A percentile compares a stretch with the other conserved stretches of the same genome.
Evolutionary conservation across 2,113 vertebrate species (phyloP).

Genomic region (Tragelaphus buxtoni): DNA sequence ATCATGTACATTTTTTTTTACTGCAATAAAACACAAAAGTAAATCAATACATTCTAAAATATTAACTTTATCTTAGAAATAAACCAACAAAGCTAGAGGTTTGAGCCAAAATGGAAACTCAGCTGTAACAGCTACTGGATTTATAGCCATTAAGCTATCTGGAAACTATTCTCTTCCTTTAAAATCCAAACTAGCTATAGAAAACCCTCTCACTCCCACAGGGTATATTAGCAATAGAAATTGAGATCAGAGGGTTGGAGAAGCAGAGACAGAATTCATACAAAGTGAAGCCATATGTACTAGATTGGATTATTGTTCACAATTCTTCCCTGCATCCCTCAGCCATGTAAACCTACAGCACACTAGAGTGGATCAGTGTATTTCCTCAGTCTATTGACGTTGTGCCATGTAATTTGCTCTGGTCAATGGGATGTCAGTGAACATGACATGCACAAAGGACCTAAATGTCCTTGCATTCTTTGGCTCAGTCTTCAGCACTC

Average conservation of each 20-base stretch:
- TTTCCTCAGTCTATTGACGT: background rate
- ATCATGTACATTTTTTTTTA: background rate
- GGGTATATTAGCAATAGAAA: conserved; percentile 26
- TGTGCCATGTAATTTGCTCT: background rate
- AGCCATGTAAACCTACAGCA: background rate
- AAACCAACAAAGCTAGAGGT: background rate
- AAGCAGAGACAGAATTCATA: background rate
- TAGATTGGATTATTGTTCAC: background rate
- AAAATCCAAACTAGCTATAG: conserved; percentile 5
- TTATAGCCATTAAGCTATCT: background rate
- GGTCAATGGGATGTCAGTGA: background rate
- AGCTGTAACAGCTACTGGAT: background rate
- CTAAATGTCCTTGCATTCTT: background rate
- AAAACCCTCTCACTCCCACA: background rate
- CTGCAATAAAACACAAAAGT: background rate
- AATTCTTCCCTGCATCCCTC: background rate
- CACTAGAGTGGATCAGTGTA: background rate
- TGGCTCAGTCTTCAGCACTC: background rate
- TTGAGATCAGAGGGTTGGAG: background rate
- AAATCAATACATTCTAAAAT: background rate
- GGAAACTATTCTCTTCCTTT: conserved; percentile 30
- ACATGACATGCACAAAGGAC: background rate
- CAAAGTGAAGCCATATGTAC: conserved; percentile 33
- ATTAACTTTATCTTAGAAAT: conserved; percentile 36
- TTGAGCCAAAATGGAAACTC: conserved; percentile 47